Base-by-base conservation (phyloP, 2,797 vertebrate species). In the Myoxocephalus aenaeus region DNA sequence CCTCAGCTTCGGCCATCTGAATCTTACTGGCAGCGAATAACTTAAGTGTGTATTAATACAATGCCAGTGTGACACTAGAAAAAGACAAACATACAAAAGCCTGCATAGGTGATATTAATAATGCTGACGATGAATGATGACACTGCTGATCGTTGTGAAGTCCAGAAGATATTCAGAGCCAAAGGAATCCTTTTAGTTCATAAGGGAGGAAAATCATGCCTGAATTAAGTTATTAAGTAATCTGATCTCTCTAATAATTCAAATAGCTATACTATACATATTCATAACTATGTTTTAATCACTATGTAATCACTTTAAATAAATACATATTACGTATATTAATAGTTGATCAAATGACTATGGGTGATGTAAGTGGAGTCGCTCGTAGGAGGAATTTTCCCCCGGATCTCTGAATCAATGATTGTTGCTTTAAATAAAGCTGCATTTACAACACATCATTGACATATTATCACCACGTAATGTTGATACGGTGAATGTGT, bases 1-100 rank as follows among this genome's bases (percentile, higher is more conserved):
- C 59, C 58, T 48, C 63, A 50, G 65, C 27, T 64, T 73, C 14
- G 34, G 51, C 70, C 67, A 57, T 70, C 64, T 18, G 79, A 40
- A 59, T 67, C 46, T 34, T 5, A 70, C 44, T 70, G 40, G 34
- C 34, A 27, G 66, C 27, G 29, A 70, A 69, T 58, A 67, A 67
- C 51, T 70, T 1, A 14, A 63, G 20, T 34, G 69, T 42, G 4
- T 10, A 22, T 40, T 32, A 58, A 57, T 29, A 66, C 9, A 40
- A 75, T 64, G 17, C 25, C 51, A 17, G 32, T 48, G 20, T 61
- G 48, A 51, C 38, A 62, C 20, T 20, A 53, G 34, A 42, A 51
- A 36, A 32, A 50, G 42, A 65, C 63, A 48, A 34, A 29, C 53
- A 25, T 56, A 27, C 22, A 54, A 50, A 42, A 50, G 10, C n/a